Percentiles rank a stretch among this genome's conserved stretches.
Conservation (phyloP, 2,113 vertebrate genomes). For the Podilymbus podiceps region DNA sequence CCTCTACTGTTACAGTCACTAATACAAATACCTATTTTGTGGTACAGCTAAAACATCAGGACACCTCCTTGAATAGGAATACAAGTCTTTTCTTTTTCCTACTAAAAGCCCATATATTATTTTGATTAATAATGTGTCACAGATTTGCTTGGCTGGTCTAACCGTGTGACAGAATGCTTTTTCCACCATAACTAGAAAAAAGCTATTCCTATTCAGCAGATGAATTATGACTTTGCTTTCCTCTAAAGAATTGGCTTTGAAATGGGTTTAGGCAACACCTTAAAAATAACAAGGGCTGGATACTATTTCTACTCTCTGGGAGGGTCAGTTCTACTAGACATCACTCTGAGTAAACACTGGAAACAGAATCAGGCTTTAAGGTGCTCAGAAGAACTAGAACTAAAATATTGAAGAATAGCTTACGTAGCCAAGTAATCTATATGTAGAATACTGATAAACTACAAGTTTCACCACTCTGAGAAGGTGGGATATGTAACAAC, state of each 20-base stretch:
- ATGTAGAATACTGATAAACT: neutral
- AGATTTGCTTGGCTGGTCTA: slow-evolving; percentile 3
- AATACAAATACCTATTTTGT: neutral
- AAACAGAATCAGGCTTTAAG: neutral
- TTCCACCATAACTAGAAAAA: neutral
- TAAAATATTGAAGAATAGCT: neutral
- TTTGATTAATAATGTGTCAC: slow-evolving; percentile 13
- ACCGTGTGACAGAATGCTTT: slow-evolving; percentile 14
- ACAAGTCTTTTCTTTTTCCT: neutral
- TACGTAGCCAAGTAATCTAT: neutral
- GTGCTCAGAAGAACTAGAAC: neutral
- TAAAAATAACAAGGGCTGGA: neutral
- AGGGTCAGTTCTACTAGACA: neutral
- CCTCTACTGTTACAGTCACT: neutral
- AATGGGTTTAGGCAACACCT: neutral
- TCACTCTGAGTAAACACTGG: neutral
- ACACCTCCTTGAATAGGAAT: neutral
- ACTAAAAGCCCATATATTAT: neutral
- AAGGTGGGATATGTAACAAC: neutral
- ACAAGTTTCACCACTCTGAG: neutral
- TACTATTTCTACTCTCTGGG: neutral
- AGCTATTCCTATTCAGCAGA: neutral
- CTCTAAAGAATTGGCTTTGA: slow-evolving; percentile 20
- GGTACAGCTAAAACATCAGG: neutral
- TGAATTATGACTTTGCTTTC: slow-evolving; percentile 17